phyloP scores from a whole-genome alignment of 35 echinoderm and acorn worm genomes.

The Eucidaris tribuloides region DNA sequence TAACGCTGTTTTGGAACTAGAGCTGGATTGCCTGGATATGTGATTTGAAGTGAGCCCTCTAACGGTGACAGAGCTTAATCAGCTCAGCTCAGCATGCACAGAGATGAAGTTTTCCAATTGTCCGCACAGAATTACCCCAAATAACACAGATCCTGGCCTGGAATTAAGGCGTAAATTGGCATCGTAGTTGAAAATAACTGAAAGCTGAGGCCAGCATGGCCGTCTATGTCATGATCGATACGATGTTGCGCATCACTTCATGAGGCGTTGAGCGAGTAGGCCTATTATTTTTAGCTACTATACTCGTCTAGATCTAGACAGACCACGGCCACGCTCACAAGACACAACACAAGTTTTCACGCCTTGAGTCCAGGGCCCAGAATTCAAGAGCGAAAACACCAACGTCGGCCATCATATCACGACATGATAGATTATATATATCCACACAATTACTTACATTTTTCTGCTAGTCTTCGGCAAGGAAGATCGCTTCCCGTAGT shows the following conservation, averaged over 20 bases:
- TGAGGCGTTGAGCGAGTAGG: background rate
- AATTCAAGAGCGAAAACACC: background rate
- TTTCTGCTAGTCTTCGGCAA: constrained; percentile 44
- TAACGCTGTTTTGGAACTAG: no score
- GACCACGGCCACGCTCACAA: background rate
- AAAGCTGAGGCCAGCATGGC: no score
- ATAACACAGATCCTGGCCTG: no score
- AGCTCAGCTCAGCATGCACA: no score
- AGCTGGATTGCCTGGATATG: no score
- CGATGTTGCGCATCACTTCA: background rate
- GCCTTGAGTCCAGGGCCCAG: background rate
- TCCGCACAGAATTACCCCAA: no score
- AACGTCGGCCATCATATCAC: background rate
- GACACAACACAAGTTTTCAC: background rate
- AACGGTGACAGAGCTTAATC: no score
- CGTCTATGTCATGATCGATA: no score
- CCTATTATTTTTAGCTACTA: background rate
- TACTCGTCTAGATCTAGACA: background rate
- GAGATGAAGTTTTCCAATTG: no score
- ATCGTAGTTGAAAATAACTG: no score
- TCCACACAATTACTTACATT: constrained; percentile 28
- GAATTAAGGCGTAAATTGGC: no score
- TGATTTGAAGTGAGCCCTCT: no score
- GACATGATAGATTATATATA: background rate
- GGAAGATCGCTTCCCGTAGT: constrained; percentile 43